A percentile compares a stretch with the other conserved stretches of the same genome.
These are phyloP conservation scores for Microdon myrmicae DNA, from an alignment of 2,888 invertebrate genomes.

Conservation along the genomic window DNA sequence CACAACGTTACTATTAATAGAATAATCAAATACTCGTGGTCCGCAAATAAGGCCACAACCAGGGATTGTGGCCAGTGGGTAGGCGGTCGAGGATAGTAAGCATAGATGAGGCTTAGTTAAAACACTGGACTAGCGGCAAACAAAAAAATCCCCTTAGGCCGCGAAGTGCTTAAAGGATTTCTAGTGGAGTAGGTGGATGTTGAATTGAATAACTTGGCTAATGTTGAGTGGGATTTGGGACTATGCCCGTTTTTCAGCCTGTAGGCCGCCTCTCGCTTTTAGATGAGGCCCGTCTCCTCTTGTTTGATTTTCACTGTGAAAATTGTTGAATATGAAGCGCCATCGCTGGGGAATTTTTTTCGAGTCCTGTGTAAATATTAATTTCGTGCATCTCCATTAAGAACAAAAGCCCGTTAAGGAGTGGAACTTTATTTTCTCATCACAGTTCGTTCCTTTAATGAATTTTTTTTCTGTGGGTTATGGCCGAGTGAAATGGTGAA, in stretches of 20 bases:
- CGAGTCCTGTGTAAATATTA: constrained; percentile 46
- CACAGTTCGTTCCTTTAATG: too few relatives aligned
- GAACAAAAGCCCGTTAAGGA: constrained; percentile 35
- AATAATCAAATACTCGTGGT: constrained; percentile 27
- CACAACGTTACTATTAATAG: constrained; percentile 30
- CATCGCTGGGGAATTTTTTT: constrained; percentile 20
- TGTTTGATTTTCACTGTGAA: constrained; percentile 10
- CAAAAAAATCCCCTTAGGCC: constrained; percentile 5
- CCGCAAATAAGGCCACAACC: constrained; percentile 15
- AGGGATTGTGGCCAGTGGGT: too few relatives aligned
- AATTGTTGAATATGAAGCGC: constrained; percentile 31
- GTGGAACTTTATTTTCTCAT: constrained; percentile 2
- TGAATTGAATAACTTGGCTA: constrained; percentile 37
- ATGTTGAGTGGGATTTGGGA: constrained; percentile 25
- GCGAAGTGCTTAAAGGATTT: constrained; percentile 14
- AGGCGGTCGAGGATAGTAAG: too few relatives aligned
- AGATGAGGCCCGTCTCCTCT: too few relatives aligned
- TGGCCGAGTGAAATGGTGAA: too few relatives aligned
- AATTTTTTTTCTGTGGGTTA: too few relatives aligned
- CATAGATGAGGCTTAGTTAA: too few relatives aligned
- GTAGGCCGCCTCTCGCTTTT: too few relatives aligned
- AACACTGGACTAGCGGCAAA: neutral
- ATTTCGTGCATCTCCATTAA: constrained; percentile 46
- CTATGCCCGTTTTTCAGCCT: neutral
- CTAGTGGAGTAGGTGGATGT: constrained; percentile 11